Conservation (phyloP, 92 coral and sea anemone species). For the Palythoa grandis region DNA sequence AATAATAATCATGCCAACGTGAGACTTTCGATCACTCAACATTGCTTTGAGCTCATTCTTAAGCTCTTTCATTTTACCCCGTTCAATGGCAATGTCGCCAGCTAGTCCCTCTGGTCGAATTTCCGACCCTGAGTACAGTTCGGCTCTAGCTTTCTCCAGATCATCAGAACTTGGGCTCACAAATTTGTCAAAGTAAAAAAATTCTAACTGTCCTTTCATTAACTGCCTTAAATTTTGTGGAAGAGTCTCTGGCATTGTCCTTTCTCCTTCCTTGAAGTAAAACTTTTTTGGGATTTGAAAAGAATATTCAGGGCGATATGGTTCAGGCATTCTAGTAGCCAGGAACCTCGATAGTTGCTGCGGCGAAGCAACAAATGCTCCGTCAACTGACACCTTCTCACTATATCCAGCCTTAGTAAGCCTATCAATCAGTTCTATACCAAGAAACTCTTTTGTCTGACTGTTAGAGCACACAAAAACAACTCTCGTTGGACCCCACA, state of each 20-base stretch:
- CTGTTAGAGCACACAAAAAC: constrained; percentile 66
- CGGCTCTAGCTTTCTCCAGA: constrained; percentile 47
- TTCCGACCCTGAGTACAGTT: constrained; percentile 69
- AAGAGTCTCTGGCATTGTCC: constrained; percentile 61
- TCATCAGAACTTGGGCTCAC: constrained; percentile 30
- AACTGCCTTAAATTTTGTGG: constrained; percentile 75
- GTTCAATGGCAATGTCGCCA: constrained; percentile 59
- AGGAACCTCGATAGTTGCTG: constrained; percentile 62
- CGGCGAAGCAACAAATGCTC: constrained; percentile 67
- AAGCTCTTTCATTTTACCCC: constrained; percentile 59
- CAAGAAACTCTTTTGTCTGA: constrained; percentile 27
- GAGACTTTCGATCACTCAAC: constrained; percentile 62
- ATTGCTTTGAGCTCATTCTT: constrained; percentile 56
- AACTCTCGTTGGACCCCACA: constrained; percentile 63
- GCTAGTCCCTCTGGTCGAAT: constrained; percentile 59
- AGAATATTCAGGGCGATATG: constrained; percentile 71
- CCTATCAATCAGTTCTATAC: constrained; percentile 39
- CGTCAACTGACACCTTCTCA: constrained; percentile 49
- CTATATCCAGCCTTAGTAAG: constrained; percentile 56
- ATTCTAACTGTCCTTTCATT: constrained; percentile 65
- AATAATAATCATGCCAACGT: constrained; percentile 58
- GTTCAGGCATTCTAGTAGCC: constrained; percentile 62
- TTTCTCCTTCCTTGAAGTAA: constrained; percentile 16
- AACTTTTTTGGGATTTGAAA: constrained; percentile 69
- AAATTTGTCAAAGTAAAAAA: constrained; percentile 57